phyloP scores from a whole-genome alignment of 2,113 vertebrate species.

The Anguilla rostrata region DNA sequence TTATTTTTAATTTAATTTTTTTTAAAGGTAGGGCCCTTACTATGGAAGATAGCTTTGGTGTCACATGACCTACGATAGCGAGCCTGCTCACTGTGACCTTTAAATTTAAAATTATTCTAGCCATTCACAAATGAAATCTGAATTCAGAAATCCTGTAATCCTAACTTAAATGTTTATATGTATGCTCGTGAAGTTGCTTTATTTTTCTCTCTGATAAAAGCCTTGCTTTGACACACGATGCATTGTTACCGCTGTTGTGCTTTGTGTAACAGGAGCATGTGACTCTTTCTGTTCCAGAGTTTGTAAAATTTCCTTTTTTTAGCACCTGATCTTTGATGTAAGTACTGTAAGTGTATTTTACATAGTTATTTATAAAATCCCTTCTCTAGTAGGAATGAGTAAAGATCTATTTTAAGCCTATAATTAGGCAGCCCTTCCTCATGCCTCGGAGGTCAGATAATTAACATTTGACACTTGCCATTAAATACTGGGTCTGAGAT shows the following conservation, averaged over 20 bases:
- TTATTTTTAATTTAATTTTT: not conserved
- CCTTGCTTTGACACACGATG: not conserved
- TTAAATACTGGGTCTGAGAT: not conserved
- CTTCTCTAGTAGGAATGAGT: slow-evolving; percentile 9
- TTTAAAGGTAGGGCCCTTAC: slow-evolving; percentile 4
- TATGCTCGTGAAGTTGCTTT: not conserved
- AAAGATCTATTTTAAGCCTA: not conserved
- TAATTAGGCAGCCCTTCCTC: not conserved
- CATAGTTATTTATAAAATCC: slow-evolving; percentile 22
- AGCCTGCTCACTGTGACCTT: slow-evolving; percentile 37
- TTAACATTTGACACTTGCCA: not conserved
- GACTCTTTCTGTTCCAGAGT: slow-evolving; percentile 11
- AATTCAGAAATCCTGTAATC: not conserved
- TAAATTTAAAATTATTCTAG: slow-evolving; percentile 22
- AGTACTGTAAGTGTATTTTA: slow-evolving; percentile 31
- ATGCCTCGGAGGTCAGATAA: not conserved
- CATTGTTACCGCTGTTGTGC: not conserved
- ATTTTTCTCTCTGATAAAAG: not conserved
- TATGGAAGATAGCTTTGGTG: not conserved
- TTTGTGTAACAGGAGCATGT: not conserved
- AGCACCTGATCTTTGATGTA: slow-evolving; percentile 18
- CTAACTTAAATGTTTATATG: slow-evolving; percentile 3
- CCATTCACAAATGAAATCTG: not conserved
- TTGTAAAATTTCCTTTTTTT: not conserved
- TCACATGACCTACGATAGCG: slow-evolving; percentile 35